phyloP scores from a whole-genome alignment of 2,888 invertebrate species.

The Thysanoteuthis rhombus region DNA sequence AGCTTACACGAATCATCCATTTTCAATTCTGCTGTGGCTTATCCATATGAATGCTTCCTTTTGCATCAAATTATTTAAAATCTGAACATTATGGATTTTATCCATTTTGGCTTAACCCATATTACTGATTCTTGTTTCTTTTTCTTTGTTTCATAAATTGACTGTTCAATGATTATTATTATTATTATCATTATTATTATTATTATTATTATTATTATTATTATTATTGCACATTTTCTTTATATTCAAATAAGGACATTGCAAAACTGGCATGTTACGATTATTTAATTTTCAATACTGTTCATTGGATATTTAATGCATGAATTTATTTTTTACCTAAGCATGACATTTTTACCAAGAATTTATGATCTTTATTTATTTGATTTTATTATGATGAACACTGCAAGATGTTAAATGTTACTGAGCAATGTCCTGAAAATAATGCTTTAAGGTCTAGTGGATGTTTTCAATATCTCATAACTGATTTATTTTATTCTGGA shows the following conservation, averaged over 20 bases:
- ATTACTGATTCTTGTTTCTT: background rate
- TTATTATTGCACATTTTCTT: conserved; percentile 12
- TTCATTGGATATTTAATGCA: background rate
- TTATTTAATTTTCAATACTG: background rate
- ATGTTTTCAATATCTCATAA: background rate
- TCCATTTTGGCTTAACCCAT: background rate
- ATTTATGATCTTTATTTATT: background rate
- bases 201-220: background rate
- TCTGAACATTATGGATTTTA: background rate
- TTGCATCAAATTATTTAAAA: background rate
- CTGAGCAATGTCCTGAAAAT: background rate
- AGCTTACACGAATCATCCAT: background rate
- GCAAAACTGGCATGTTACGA: background rate
- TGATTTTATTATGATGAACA: background rate
- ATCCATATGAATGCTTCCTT: background rate
- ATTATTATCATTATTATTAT: no score
- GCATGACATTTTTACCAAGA: background rate
- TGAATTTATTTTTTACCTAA: background rate
- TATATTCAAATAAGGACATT: background rate
- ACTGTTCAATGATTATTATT: background rate
- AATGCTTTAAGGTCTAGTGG: background rate
- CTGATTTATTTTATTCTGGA: background rate
- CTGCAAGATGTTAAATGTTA: background rate
- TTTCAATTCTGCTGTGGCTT: background rate
- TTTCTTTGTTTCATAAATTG: background rate